Evolutionary conservation across 2,113 vertebrate species (phyloP), one percentile per base, ranked within the genome.

Genomic region (Phoxinus phoxinus): DNA sequence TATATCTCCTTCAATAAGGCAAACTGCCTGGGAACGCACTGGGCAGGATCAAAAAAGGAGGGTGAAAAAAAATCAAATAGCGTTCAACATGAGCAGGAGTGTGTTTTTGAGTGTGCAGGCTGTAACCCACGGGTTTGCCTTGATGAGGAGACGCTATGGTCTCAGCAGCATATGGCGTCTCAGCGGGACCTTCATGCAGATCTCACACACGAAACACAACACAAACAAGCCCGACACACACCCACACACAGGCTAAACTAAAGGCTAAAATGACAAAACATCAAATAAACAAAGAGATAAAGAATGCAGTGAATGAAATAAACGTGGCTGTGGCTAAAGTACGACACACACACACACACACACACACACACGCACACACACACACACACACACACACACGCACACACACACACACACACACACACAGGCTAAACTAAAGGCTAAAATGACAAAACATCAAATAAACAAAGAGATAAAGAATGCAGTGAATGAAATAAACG

Each of bases 161-260:
- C 86, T 87, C 88, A 89, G 87, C 88, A 92, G 86, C 94, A 94
- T 95, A 94, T 94, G 94, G 92, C 86, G 84, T 88, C 92, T 94
- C 93, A 87, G 89, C 81, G 89, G 93, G 93, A 92, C 48, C 84
- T 91, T 91, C 72, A 86, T 90, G 90, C 90, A 88, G 86, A 89
- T 89, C 85, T 67, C 83, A 86, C 67, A 85, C 83, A 87, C 37
- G 80, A 88, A 84, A 73, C 65, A 74, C 88, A 56, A 71, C 88
- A 84, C 37, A 89, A 65, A 86, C 73, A 82, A 84, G 75, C 65
- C 32, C 25, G n/a, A 61, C 80, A 81, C 71, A 27, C 23, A 71
- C 17, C 12, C 12, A 78, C 41, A 71, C 46, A 78, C 9, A 37
- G 25, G 46, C 15, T 53, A 30, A 77, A 56, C 27, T 13, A 46